Evolutionary conservation across 2,797 vertebrate species (phyloP), one percentile per base, ranked within the genome.

Genomic region (Poecilia wingei): DNA sequence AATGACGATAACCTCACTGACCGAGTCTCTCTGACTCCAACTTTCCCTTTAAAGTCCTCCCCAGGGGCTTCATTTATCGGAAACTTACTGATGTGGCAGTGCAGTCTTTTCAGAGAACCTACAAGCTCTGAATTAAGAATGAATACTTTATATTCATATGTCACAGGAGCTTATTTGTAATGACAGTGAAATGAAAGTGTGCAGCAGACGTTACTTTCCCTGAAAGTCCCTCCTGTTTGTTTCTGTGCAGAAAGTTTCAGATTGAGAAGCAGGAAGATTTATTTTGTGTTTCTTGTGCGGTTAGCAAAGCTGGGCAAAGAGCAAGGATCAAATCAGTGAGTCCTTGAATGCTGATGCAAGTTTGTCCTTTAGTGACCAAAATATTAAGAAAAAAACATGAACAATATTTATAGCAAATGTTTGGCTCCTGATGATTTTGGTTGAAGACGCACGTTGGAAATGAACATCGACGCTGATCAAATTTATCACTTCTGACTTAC

Each of bases 221-320:
- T 76, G 41, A 41, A n/a, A 72, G 57, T 66, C 14, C 47, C 64
- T 79, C 64, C 0, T 41, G 12, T 76, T 16, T 79, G 2, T 59
- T 77, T 79, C 25, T 22, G 33, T 70, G 64, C 39, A 39, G 9
- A 46, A 43, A 28, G 16, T 69, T 74, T 77, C 25, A 14, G 4
- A 75, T 41, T 74, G 36, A 78, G 78, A 72, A 76, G 46, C 74
- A 31, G 83, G 57, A 61, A 83, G 72, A 45, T 85, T 78, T 39
- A 77, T 73, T 82, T 73, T 43, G 51, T 84, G 51, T 25, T 51
- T 46, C 74, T 53, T 66, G 33, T 81, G 72, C 46, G 1, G 55
- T 70, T 77, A 57, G 64, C 39, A 51, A 13, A 33, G 47, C 66
- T 2, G 47, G 28, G 64, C 57, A 81, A 66, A 39, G 82, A 70